Conservation (phyloP, 2,888 invertebrate genomes). For the Phalangium opilio region DNA sequence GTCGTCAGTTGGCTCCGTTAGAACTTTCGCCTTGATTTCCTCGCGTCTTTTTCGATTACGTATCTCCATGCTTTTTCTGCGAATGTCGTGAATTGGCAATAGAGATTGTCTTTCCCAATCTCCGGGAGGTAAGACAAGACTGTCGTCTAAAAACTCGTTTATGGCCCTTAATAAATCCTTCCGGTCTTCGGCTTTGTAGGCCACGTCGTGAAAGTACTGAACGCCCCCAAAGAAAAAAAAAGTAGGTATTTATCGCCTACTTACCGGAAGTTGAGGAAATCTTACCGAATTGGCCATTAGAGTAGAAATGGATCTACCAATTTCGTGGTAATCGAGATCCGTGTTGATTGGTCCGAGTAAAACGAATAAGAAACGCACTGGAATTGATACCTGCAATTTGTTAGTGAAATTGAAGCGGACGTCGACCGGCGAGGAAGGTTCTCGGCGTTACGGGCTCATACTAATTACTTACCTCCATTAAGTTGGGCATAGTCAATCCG, state of each 20-base stretch:
- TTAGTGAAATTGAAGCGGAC: neutral
- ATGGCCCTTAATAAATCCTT: conserved; percentile 77
- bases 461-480: conserved; percentile 61
- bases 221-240: conserved; percentile 5
- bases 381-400: conserved; percentile 46
- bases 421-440: neutral
- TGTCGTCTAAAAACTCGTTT: conserved; percentile 88
- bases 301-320: conserved; percentile 86
- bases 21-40: conserved; percentile 4
- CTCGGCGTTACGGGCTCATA: no score
- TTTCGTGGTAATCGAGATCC: conserved; percentile 86
- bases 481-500: conserved; percentile 60
- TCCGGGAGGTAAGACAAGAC: conserved; percentile 89
- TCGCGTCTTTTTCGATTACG: conserved; percentile 44
- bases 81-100: conserved; percentile 72
- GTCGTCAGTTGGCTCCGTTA: no score
- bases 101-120: conserved; percentile 88
- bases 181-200: conserved; percentile 70
- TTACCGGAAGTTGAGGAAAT: no score
- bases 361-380: conserved; percentile 82
- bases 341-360: conserved; percentile 65
- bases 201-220: conserved; percentile 55
- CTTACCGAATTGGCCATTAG: conserved; percentile 74
- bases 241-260: no score
- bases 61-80: conserved; percentile 71